phyloP scores from a whole-genome alignment of 2,797 vertebrate genomes.

The Ataeniobius toweri region DNA sequence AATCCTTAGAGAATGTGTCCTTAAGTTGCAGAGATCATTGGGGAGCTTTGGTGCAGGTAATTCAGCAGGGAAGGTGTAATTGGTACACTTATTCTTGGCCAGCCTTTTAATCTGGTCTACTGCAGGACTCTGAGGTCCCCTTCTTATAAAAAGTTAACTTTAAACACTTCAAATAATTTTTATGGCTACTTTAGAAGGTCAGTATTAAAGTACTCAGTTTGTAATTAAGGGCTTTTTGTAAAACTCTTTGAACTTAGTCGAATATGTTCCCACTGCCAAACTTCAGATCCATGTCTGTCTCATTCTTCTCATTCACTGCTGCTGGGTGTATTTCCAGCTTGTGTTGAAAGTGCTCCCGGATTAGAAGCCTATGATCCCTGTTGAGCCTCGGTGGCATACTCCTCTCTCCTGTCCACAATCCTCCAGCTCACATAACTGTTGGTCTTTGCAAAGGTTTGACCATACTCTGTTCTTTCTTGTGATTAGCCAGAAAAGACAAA shows the following conservation, averaged over 20 bases:
- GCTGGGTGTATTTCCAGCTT: constrained; percentile 50
- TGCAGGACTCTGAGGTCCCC: constrained; percentile 7
- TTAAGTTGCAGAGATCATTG: constrained; percentile 21
- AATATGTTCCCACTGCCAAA: neutral
- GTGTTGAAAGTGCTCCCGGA: constrained; percentile 67
- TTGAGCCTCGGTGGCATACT: constrained; percentile 58
- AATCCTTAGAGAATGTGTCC: constrained; percentile 18
- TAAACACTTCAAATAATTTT: neutral
- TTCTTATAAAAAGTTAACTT: neutral
- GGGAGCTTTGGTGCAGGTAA: constrained; percentile 16
- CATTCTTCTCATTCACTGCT: constrained; percentile 26
- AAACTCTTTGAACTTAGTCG: constrained; percentile 5
- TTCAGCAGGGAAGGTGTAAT: constrained; percentile 49
- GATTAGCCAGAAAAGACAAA: constrained; percentile 21
- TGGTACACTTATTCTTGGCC: constrained; percentile 42
- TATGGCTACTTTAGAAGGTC: neutral
- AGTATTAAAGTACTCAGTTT: neutral
- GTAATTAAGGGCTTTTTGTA: neutral
- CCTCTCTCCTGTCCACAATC: constrained; percentile 38
- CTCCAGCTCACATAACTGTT: constrained; percentile 50
- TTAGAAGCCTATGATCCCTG: constrained; percentile 68
- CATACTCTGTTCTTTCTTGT: constrained; percentile 19
- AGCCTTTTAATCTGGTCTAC: constrained; percentile 50
- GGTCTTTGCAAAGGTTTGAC: constrained; percentile 28
- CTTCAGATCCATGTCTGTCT: constrained; percentile 9